Percentiles rank a stretch among this genome's conserved stretches.
These are phyloP conservation scores for Chamaea fasciata DNA, from an alignment of 2,113 vertebrate genomes.

Conservation along the genomic window DNA sequence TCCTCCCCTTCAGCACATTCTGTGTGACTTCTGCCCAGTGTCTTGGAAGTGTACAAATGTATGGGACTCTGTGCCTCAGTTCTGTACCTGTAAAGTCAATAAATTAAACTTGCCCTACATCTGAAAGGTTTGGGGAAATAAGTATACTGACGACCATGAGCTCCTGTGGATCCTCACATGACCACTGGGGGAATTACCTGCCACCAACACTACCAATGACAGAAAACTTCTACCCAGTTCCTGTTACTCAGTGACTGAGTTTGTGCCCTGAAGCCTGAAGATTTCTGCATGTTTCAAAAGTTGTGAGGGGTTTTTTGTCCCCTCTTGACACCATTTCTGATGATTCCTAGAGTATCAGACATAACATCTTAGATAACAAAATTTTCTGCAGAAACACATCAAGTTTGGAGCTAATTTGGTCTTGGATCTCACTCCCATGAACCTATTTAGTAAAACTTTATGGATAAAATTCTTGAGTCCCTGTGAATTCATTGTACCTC, in stretches of 20 bases:
- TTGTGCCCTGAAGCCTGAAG: background rate
- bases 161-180: background rate
- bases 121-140: background rate
- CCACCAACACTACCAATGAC: background rate
- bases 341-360: background rate
- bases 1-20: background rate
- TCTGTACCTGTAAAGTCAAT: background rate
- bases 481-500: background rate
- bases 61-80: background rate
- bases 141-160: background rate
- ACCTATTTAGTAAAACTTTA: background rate
- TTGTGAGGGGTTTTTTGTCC: rapidly evolving
- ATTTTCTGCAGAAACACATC: background rate
- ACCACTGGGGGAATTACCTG: background rate
- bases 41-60: background rate
- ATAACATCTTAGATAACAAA: background rate
- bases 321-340: background rate
- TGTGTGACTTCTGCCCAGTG: background rate
- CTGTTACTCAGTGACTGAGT: background rate
- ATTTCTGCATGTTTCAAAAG: background rate
- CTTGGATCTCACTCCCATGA: background rate
- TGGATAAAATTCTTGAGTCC: background rate
- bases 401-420: background rate
- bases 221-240: background rate
- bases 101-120: background rate